phyloP scores from a whole-genome alignment of 2,888 invertebrate species.

The Tholera decimalis region DNA sequence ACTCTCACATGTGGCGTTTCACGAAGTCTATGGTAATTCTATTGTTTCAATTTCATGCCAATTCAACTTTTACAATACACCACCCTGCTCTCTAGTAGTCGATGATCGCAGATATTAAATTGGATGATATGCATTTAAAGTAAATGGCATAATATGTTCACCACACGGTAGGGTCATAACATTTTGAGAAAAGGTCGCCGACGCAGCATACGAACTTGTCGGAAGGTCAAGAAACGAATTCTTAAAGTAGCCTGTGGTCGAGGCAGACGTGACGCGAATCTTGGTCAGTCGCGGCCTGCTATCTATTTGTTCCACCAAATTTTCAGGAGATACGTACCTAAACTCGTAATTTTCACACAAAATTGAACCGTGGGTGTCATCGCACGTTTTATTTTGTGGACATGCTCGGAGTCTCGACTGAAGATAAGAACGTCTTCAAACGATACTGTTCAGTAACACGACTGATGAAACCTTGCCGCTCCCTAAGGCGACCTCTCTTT shows the following conservation, averaged over 20 bases:
- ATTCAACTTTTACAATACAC: not conserved
- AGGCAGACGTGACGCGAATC: conserved; percentile 82
- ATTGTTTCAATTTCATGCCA: not conserved
- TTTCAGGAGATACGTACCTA: conserved; percentile 68
- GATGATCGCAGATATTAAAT: conserved; percentile 13
- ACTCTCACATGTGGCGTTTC: not conserved
- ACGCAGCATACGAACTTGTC: conserved; percentile 59
- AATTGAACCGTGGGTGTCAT: conserved; percentile 83
- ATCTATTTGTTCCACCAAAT: conserved; percentile 71
- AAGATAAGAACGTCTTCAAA: conserved; percentile 77
- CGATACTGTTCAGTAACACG: conserved; percentile 71
- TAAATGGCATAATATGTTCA: conserved; percentile 63
- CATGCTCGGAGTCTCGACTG: conserved; percentile 77
- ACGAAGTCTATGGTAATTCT: not conserved
- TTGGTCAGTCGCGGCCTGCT: conserved; percentile 69
- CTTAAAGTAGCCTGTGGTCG: conserved; percentile 80
- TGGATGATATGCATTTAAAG: conserved; percentile 28
- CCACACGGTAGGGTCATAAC: conserved; percentile 64
- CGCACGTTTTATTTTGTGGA: conserved; percentile 83
- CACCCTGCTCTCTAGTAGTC: conserved; percentile 1
- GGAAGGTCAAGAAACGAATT: conserved; percentile 74
- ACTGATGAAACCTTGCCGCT: conserved; percentile 78
- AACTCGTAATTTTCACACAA: conserved; percentile 83
- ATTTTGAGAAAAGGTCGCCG: conserved; percentile 68
- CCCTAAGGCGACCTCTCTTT: conserved; percentile 78